Percentiles rank a stretch among this genome's conserved stretches.
These are phyloP conservation scores for Panorpa germanica DNA, from an alignment of 2,888 invertebrate species.

Conservation along the genomic window DNA sequence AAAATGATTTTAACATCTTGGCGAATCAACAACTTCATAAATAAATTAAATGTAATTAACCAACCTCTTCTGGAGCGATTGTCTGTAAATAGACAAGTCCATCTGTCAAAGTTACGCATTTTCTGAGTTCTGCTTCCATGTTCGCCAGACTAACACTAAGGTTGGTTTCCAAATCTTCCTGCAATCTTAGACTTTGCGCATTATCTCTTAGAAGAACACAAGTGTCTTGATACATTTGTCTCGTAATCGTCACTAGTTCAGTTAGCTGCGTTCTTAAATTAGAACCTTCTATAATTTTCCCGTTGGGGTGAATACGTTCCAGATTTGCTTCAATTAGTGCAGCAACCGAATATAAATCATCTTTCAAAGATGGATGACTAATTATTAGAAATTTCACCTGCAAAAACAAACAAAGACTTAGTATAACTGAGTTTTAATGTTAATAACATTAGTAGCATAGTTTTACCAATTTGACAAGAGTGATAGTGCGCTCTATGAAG, in stretches of 20 bases:
- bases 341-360: slow-evolving; percentile 58
- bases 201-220: slow-evolving; percentile 47
- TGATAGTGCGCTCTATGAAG: slow-evolving; percentile 67
- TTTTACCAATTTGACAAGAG: slow-evolving; percentile 71
- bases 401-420: slow-evolving; percentile 13
- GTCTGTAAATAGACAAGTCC: slow-evolving; percentile 36
- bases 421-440: too few relatives aligned
- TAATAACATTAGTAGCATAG: slow-evolving; percentile 13
- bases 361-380: slow-evolving; percentile 45
- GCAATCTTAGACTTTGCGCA: slow-evolving; percentile 38
- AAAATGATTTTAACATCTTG: slow-evolving; percentile 19
- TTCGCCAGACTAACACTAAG: slow-evolving; percentile 43
- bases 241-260: slow-evolving; percentile 37
- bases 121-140: slow-evolving; percentile 52
- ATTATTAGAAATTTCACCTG: slow-evolving; percentile 39
- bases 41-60: slow-evolving; percentile 13
- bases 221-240: slow-evolving; percentile 53
- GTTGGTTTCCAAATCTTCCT: slow-evolving; percentile 48
- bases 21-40: slow-evolving; percentile 14
- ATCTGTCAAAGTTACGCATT: slow-evolving; percentile 34
- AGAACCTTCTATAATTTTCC: slow-evolving; percentile 60
- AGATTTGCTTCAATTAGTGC: slow-evolving; percentile 47
- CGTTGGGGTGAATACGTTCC: slow-evolving; percentile 62
- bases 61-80: slow-evolving; percentile 16
- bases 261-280: slow-evolving; percentile 56